Base-by-base conservation (phyloP, 1,140 invertebrate genomes). In the Mizuhopecten yessoensis region DNA sequence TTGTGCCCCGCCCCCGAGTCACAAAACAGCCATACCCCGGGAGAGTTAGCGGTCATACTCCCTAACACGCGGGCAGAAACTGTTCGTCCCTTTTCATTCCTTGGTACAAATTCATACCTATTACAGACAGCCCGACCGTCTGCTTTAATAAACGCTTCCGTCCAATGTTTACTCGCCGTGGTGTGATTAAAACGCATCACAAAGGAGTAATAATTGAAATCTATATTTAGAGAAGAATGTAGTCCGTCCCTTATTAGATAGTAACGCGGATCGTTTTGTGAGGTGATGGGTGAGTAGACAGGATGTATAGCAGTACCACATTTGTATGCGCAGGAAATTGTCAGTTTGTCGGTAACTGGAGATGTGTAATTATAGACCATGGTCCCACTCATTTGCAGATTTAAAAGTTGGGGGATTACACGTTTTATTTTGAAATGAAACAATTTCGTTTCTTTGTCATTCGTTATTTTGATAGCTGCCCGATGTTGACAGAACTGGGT, bases 141-240 rank as follows among this genome's bases (percentile, higher is more conserved):
- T n/a, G 29, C 57, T 75, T 75, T n/a, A 75, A 75, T 75, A 75
- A 75, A 75, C 57, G 57, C n/a, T 75, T 11, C 57, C 57, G 45
- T 75, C 15, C 57, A n/a, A n/a, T 75, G 57, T 75, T 75, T 75
- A 75, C 57, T 75, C 57, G 17, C 57, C 17, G 23, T n/a, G n/a
- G 57, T 75, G 57, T 29, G 57, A 75, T 75, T 75, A 75, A 75
- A 75, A 75, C 29, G 23, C 57, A 29, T n/a, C 57, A 75, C 57
- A 75, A 75, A 75, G 57, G 57, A 75, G n/a, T n/a, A 75, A 75
- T 75, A 75, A 75, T 75, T 75, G 57, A 75, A 75, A 75, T 75
- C 57, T 75, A 75, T 75, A 75, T 75, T 75, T 75, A 75, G 57
- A n/a, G 57, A 75, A 75, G 57, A 75, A 75, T 75, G 23, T 75